A percentile compares a stretch with the other conserved stretches of the same genome.
Evolutionary conservation across 2,888 invertebrate species (phyloP).

Genomic region (Proisotoma minuta): DNA sequence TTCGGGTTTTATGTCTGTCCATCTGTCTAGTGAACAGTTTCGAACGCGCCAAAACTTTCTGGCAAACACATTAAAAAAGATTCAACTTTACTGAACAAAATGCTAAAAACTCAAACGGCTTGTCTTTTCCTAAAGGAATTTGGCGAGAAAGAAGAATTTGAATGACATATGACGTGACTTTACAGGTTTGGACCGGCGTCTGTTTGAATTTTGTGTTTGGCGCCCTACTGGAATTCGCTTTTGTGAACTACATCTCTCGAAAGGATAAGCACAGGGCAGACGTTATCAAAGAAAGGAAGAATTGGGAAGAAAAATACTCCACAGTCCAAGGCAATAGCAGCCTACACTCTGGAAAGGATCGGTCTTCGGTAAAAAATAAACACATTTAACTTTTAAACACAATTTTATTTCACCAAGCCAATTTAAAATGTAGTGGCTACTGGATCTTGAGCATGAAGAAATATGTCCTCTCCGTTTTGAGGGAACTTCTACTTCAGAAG

Average conservation of each 20-base stretch:
- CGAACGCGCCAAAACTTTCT: no score
- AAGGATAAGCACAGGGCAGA: conserved; percentile 69
- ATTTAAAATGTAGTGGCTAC: neutral
- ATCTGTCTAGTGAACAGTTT: no score
- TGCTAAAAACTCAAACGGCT: no score
- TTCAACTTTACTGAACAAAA: no score
- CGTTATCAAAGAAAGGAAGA: conserved; percentile 72
- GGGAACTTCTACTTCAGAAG: neutral
- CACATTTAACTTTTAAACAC: no score
- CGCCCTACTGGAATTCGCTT: conserved; percentile 90
- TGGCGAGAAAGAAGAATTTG: no score
- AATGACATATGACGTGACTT: no score
- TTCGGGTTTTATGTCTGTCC: no score
- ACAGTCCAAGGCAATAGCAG: neutral
- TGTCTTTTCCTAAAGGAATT: no score
- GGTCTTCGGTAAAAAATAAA: neutral
- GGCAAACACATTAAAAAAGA: no score
- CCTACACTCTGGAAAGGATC: neutral
- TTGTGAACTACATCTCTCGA: conserved; percentile 92
- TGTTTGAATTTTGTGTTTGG: conserved; percentile 97
- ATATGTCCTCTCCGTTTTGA: neutral
- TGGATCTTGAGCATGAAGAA: neutral
- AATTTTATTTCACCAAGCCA: no score
- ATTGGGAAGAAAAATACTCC: conserved; percentile 70
- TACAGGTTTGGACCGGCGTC: conserved; percentile 95